These are phyloP conservation scores for Erebia palarica DNA, from an alignment of 2,888 invertebrate genomes.

Conservation along the genomic window DNA sequence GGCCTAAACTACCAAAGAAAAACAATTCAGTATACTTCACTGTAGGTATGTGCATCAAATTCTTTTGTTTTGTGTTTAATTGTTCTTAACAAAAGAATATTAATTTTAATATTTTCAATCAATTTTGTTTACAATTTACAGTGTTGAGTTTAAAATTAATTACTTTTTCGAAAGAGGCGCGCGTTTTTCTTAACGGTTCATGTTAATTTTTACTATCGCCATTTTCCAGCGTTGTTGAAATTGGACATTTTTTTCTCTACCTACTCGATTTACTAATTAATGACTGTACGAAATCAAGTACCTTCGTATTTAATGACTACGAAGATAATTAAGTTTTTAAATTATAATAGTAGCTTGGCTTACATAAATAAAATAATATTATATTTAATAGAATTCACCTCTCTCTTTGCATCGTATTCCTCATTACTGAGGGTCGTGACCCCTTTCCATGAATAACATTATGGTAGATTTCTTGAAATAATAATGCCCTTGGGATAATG, in stretches of 20 bases:
- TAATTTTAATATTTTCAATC: neutral
- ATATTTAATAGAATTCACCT: too few relatives aligned
- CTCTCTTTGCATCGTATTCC: too few relatives aligned
- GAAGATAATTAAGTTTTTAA: too few relatives aligned
- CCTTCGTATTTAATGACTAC: too few relatives aligned
- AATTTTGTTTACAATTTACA: neutral
- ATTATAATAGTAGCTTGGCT: too few relatives aligned
- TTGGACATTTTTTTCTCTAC: neutral
- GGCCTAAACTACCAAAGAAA: too few relatives aligned
- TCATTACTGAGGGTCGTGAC: too few relatives aligned
- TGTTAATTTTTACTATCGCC: constrained; percentile 13
- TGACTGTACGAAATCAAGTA: neutral
- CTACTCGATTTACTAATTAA: neutral
- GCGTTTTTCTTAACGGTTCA: neutral
- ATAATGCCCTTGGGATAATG: too few relatives aligned
- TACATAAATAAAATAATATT: too few relatives aligned
- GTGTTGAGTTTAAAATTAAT: neutral
- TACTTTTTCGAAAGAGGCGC: neutral
- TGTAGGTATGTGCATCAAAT: neutral
- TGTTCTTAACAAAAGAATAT: neutral
- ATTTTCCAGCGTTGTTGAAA: neutral
- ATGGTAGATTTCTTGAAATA: too few relatives aligned
- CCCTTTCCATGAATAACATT: too few relatives aligned
- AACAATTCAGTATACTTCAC: too few relatives aligned
- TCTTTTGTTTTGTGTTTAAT: neutral